Base-by-base conservation (phyloP, 2,113 vertebrate species). In the Rhea pennata region DNA sequence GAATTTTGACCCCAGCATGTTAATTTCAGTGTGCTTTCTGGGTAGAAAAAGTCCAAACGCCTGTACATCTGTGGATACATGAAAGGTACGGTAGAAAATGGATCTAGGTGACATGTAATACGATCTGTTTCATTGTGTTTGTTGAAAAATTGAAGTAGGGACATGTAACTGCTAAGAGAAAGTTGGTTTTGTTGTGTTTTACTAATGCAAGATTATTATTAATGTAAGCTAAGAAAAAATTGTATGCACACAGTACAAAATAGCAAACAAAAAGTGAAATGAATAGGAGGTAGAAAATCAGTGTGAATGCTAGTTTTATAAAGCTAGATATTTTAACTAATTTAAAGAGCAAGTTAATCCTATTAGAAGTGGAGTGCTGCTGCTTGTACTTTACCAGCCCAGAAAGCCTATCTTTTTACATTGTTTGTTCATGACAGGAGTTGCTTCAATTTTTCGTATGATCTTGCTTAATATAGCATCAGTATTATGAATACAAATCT, bases 331-430 rank as follows among this genome's bases (percentile, higher is more conserved):
- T 87, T 96, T 97, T 90, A 62, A 71, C 53, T 74, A 85, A 84
- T 92, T 94, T 97, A 97, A 97, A 95, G 65, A 66, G 50, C 67
- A 82, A 58, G 59, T 85, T 94, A 56, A 81, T 75, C 62, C 78
- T 78, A 50, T 88, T 59, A 81, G 39, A 80, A 82, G 40, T 40
- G 69, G 81, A 94, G 62, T 36, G 48, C 53, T 80, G 24, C 40
- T 91, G 11, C n/a, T 89, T 81, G 31, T 84, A 7, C 36, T 33
- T 2, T 14, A 39, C 11, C 29, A 75, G 26, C n/a, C 39, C 64
- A 33, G 42, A 79, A 85, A 82, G 5, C 7, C 36, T 50, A 2
- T 4, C 10, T 48, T 87, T 83, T 69, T 46, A 39, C 10, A 4
- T 15, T 51, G 21, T 50, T 64, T 58, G 5, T 40, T 88, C 50